Base-by-base conservation (phyloP, 2,113 vertebrate species). In the Scomber japonicus region DNA sequence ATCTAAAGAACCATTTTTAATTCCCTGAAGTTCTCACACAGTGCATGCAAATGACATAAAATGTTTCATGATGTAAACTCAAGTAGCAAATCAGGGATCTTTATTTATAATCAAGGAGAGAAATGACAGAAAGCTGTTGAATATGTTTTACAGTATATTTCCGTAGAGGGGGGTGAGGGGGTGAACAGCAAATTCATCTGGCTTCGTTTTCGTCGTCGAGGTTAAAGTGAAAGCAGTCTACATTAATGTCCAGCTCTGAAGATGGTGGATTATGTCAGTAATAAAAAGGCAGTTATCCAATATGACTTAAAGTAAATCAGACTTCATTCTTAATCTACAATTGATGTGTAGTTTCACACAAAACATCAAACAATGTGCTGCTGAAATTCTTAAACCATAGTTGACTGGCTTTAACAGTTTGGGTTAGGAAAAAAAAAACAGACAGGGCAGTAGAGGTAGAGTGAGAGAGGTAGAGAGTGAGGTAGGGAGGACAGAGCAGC, bases 401-500 rank as follows among this genome's bases (percentile, higher is more conserved):
- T 54, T 81, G 27, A 60, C 56, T 40, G 45, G 19, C 24, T 48
- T 56, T 0, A 57, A 54, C 21, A 44, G 60, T 71, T 73, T 12
- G 7, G 13, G 9, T 55, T 56, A 40, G 40, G 45, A 30, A 21
- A 51, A 21, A 31, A 45, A 19, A 27, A 57, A 24, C 5, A 15
- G 16, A 50, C 3, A 30, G 51, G 64, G 59, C 12, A 73, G 59
- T 59, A 46, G 85, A 89, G 91, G 89, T 90, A 87, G 82, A 78
- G 12, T 40, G 30, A 80, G 83, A 86, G 85, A 81, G 77, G 77
- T 10, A 81, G 87, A 88, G 80, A 75, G 74, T 61, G 91, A 91
- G 89, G 92, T 93, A 93, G 89, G 70, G 78, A 85, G 71, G 44
- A 75, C 63, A 73, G 84, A 86, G 84, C 78, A 75, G 86, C 87